These are phyloP conservation scores for Anser cygnoides DNA, from an alignment of 2,113 vertebrate genomes.

Conservation along the genomic window DNA sequence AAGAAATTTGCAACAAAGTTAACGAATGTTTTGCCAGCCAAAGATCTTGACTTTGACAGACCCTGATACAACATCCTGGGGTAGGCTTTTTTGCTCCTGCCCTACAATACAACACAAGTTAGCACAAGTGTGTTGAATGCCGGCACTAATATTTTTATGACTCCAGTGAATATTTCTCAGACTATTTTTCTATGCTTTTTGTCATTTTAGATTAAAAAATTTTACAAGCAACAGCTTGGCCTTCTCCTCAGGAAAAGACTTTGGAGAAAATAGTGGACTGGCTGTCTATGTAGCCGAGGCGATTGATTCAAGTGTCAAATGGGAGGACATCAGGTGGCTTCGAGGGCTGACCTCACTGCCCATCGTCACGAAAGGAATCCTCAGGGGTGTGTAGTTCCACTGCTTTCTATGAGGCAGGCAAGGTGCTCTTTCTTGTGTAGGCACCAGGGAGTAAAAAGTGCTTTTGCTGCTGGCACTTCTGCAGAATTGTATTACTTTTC, in stretches of 20 bases:
- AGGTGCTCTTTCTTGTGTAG: rapidly evolving
- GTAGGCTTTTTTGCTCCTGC: not conserved
- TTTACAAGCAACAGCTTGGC: conserved; percentile 85
- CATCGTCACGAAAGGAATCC: conserved; percentile 89
- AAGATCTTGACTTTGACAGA: not conserved
- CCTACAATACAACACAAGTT: not conserved
- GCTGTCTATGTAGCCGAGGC: conserved; percentile 88
- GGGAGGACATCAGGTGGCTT: conserved; percentile 92
- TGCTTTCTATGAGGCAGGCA: rapidly evolving
- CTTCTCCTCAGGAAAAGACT: conserved; percentile 84
- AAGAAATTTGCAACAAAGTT: not conserved
- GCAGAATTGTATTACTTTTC: not conserved
- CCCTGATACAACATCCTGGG: not conserved
- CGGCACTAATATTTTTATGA: not conserved
- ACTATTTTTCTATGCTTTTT: not conserved
- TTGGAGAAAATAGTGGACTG: conserved; percentile 88
- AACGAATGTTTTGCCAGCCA: not conserved
- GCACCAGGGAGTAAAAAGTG: not conserved
- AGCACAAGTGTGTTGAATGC: not conserved
- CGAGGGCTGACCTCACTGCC: conserved; percentile 85
- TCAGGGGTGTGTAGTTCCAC: conserved; percentile 79
- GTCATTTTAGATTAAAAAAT: conserved; percentile 87
- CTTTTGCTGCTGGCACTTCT: not conserved
- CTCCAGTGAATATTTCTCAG: not conserved
- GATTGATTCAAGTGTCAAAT: conserved; percentile 87